Evolutionary conservation across 2,797 vertebrate genomes (phyloP).

Genomic region (Gouania willdenowi): DNA sequence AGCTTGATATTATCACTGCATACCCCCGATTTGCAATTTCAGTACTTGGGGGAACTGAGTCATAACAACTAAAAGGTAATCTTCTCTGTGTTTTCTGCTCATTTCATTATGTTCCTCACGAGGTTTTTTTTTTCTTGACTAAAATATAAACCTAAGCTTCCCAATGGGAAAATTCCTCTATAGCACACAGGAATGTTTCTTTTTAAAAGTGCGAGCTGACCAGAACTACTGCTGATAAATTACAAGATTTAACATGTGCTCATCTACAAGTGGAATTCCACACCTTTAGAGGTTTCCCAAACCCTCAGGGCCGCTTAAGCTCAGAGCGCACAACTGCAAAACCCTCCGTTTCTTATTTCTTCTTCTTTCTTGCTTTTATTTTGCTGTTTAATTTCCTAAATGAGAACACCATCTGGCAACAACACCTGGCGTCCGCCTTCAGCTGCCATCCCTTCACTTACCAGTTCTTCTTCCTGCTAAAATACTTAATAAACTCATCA

Average conservation of each 20-base stretch:
- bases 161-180: slow-evolving; percentile 20
- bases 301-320: neutral
- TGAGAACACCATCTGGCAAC: slow-evolving; percentile 59
- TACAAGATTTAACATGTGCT: slow-evolving; percentile 11
- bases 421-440: slow-evolving; percentile 28
- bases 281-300: slow-evolving; percentile 14
- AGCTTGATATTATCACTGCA: slow-evolving; percentile 21
- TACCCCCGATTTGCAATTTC: slow-evolving; percentile 28
- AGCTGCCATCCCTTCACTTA: slow-evolving; percentile 5
- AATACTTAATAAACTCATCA: slow-evolving; percentile 12
- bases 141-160: slow-evolving; percentile 22
- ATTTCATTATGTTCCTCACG: slow-evolving; percentile 24
- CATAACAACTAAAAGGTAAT: slow-evolving; percentile 45
- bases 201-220: slow-evolving; percentile 12
- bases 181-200: slow-evolving; percentile 8
- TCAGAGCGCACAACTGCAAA: slow-evolving; percentile 7
- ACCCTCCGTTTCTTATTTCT: slow-evolving; percentile 16
- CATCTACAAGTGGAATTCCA: slow-evolving; percentile 21
- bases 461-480: neutral
- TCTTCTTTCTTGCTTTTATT: slow-evolving; percentile 46
- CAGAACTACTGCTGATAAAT: slow-evolving; percentile 39
- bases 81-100: slow-evolving; percentile 35
- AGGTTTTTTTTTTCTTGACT: slow-evolving; percentile 37
- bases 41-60: slow-evolving; percentile 44
- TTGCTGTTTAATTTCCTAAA: slow-evolving; percentile 53